These are phyloP conservation scores for Thecocarcelia acutangulata DNA, from an alignment of 2,888 invertebrate genomes.

Conservation along the genomic window DNA sequence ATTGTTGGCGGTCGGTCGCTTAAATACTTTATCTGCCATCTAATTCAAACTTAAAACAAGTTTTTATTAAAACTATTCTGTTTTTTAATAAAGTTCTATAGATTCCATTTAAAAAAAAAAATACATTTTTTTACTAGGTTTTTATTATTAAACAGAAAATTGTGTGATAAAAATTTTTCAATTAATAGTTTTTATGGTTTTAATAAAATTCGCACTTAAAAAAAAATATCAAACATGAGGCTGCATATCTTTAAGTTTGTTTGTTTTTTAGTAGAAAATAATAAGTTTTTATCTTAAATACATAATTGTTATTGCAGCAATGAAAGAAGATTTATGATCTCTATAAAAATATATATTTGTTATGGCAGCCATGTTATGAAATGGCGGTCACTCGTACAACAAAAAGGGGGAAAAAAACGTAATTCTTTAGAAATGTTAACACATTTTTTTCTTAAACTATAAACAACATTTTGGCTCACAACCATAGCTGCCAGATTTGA, in stretches of 20 bases:
- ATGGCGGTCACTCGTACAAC: neutral
- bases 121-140: neutral
- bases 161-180: constrained; percentile 8
- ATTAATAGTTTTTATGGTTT: constrained; percentile 24
- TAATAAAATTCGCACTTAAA: constrained; percentile 17
- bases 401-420: no score
- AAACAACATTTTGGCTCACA: no score
- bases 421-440: no score
- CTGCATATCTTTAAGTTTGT: neutral
- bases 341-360: neutral
- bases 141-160: constrained; percentile 6
- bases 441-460: no score
- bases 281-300: neutral
- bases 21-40: constrained; percentile 13
- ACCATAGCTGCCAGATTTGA: no score
- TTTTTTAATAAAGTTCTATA: constrained; percentile 28
- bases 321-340: constrained; percentile 11
- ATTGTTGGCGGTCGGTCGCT: constrained; percentile 26
- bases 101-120: neutral
- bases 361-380: neutral
- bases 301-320: constrained; percentile 6
- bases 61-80: constrained; percentile 24
- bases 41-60: constrained; percentile 12
- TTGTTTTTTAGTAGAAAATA: neutral
- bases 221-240: neutral